phyloP scores from a whole-genome alignment of 2,113 vertebrate genomes.

The Ailurus styani region DNA sequence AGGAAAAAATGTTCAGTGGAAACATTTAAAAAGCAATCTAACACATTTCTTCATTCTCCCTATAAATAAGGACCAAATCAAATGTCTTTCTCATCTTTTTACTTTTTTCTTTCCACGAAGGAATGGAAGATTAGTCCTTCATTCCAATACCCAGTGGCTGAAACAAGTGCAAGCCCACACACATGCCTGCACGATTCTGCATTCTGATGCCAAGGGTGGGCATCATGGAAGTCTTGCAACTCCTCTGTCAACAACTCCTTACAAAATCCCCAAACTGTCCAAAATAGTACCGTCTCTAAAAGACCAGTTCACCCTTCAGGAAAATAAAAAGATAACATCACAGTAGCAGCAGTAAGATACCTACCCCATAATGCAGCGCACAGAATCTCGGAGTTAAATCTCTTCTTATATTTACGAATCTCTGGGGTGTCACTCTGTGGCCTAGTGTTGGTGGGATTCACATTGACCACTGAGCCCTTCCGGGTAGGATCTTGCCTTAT shows the following conservation, averaged over 20 bases:
- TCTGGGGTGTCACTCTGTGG: slow-evolving; percentile 98
- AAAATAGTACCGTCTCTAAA: neutral
- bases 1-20: neutral
- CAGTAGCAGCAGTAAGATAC: slow-evolving; percentile 31
- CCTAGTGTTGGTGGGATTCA: slow-evolving; percentile 98
- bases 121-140: neutral
- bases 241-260: neutral
- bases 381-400: slow-evolving; percentile 98
- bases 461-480: slow-evolving; percentile 98
- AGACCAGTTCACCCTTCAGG: too few relatives aligned
- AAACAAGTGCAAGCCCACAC: neutral
- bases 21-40: neutral
- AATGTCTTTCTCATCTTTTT: neutral
- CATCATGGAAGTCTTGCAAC: neutral
- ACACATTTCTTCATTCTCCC: neutral
- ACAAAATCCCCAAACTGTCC: neutral
- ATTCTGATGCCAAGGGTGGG: accelerated
- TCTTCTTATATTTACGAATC: slow-evolving; percentile 99
- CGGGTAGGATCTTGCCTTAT: slow-evolving; percentile 95
- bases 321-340: neutral
- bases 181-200: accelerated
- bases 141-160: neutral
- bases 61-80: neutral
- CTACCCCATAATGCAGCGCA: slow-evolving; percentile 98
- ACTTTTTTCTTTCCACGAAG: neutral